Conservation (phyloP, 2,113 vertebrate species). For the Sorex fumeus region DNA sequence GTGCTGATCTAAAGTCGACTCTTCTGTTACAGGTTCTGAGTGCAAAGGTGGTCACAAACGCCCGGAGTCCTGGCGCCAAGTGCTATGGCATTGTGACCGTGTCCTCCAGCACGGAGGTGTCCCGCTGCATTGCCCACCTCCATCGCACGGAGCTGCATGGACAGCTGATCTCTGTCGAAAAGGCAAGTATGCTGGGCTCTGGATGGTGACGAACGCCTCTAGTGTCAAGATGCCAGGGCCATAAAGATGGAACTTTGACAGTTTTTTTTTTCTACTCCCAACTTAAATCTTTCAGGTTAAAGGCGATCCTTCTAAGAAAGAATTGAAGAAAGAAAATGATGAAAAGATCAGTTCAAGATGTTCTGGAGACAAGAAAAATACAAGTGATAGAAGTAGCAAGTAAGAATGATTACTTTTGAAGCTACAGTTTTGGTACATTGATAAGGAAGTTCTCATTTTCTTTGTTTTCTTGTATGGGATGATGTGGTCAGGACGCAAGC, state of each 20-base stretch:
- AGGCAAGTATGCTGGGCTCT: constrained; percentile 89
- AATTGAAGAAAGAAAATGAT: constrained; percentile 96
- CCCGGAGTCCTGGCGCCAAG: constrained; percentile 97
- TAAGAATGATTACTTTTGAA: constrained; percentile 82
- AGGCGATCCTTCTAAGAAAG: constrained; percentile 98
- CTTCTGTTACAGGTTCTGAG: constrained; percentile 93
- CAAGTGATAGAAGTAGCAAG: constrained; percentile 92
- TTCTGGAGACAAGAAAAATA: constrained; percentile 92
- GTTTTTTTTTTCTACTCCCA: background rate
- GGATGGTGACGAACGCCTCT: background rate
- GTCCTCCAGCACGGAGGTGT: constrained; percentile 96
- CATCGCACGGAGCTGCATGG: constrained; percentile 97
- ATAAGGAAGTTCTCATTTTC: constrained; percentile 68
- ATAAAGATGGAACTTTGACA: constrained; percentile 47
- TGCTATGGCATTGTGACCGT: constrained; percentile 98
- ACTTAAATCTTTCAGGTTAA: constrained; percentile 91
- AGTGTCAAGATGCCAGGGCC: background rate
- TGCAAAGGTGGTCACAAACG: constrained; percentile 98
- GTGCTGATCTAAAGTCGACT: constrained; percentile 34
- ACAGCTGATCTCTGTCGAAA: constrained; percentile 97
- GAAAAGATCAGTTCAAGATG: constrained; percentile 94
- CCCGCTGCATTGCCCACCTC: constrained; percentile 95
- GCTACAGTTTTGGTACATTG: background rate
- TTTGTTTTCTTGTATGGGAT: constrained; percentile 67
- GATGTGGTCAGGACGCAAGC: constrained; percentile 89